Base-by-base conservation (phyloP, 2,113 vertebrate genomes). In the Rhynchomys soricoides region DNA sequence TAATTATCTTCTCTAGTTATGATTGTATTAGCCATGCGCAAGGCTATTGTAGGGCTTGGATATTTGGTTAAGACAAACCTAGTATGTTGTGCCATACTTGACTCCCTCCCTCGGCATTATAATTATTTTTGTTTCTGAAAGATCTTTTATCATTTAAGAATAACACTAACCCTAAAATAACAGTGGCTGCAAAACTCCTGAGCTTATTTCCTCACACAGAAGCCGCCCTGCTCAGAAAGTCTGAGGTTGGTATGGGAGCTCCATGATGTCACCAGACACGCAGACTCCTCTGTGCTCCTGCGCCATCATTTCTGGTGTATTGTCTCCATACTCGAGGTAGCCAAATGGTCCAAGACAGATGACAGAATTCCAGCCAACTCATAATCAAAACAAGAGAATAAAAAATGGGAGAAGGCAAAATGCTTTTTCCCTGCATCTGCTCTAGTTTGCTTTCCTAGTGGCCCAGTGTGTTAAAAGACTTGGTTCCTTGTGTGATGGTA, bases 61-160 rank as follows among this genome's bases (percentile, higher is more conserved):
- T 6, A n/a, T 5, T 64, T 93, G 22, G 62, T 87, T 93, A 83
- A 62, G 81, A 40, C 19, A 66, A 94, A 70, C 1, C 19, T 19
- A 71, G 2, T 55, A 21, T 45, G 78, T 17, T 71, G 0, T 71
- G 26, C n/a, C 81, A 70, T 13, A 92, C 22, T 79, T 95, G n/a
- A 1, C 17, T 13, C 88, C 31, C 21, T 94, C 12, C 3, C 75
- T 77, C 21, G 7, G 50, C 50, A 91, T 81, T 83, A 29, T n/a
- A 83, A 64, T 73, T 73, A 62, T 82, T 95, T 96, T 85, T 43
- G 78, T 74, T 89, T 96, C 82, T 17, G 31, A 93, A 86, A 91
- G 2, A 12, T 45, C 16, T 94, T 71, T 59, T 12, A n/a, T 57
- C 31, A 87, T 4, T 79, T 82, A 92, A 55, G 66, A 89, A 81